phyloP scores from a whole-genome alignment of 2,113 vertebrate genomes.

The Myanophis thanlyinensis region DNA sequence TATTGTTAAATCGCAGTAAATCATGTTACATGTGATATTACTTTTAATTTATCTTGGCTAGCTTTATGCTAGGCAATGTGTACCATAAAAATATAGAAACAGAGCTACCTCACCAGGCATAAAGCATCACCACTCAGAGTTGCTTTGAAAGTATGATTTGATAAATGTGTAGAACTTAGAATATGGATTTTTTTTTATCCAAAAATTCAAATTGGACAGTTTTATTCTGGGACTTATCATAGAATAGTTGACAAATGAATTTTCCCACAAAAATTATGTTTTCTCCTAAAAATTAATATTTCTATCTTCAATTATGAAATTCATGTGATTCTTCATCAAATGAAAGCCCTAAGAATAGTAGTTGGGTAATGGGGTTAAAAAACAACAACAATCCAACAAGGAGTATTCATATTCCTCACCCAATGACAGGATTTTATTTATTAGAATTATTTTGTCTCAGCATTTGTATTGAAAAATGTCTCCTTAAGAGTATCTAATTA shows the following conservation, averaged over 20 bases:
- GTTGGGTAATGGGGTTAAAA: neutral
- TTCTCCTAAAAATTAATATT: neutral
- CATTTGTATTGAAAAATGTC: neutral
- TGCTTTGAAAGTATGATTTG: no score
- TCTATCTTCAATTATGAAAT: neutral
- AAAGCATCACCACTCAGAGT: neutral
- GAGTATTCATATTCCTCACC: neutral
- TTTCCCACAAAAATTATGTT: neutral
- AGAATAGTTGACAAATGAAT: neutral
- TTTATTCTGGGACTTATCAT: neutral
- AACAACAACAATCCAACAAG: neutral
- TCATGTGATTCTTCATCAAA: neutral
- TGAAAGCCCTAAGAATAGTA: neutral
- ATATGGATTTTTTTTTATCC: neutral
- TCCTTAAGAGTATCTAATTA: neutral
- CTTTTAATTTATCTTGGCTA: no score
- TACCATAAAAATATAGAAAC: neutral
- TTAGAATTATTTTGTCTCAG: neutral
- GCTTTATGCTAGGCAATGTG: no score
- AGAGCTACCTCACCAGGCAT: no score
- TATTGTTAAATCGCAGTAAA: no score
- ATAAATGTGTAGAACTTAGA: neutral
- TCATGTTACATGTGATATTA: no score
- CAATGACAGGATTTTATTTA: neutral
- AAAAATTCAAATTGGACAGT: neutral